These are phyloP conservation scores for Rhinolophus sinicus DNA, from an alignment of 2,113 vertebrate genomes.

Conservation along the genomic window DNA sequence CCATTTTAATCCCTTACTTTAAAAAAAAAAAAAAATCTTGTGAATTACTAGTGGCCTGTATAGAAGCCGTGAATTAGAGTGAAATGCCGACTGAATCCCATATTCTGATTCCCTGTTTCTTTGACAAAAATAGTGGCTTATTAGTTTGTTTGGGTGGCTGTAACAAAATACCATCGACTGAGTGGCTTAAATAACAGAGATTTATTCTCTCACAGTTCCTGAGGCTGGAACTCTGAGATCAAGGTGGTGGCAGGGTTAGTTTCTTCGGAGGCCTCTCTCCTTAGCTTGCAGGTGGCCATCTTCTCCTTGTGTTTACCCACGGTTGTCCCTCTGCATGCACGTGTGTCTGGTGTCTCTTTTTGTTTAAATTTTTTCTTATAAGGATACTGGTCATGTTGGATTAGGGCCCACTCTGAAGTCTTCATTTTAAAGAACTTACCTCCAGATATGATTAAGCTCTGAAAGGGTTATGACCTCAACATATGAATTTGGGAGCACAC, in stretches of 20 bases:
- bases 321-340: not conserved
- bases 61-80: not conserved
- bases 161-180: not conserved
- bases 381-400: not conserved
- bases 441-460: not conserved
- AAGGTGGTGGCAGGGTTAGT: not conserved
- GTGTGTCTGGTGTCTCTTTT: not conserved
- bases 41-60: not conserved
- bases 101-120: not conserved
- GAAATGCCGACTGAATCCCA: not conserved
- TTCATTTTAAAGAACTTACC: not conserved
- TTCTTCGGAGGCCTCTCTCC: not conserved
- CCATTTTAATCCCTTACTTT: not conserved
- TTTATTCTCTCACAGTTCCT: not conserved
- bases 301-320: not conserved
- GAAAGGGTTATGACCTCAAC: not conserved
- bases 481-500: not conserved
- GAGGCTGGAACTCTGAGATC: not conserved
- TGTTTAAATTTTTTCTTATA: not conserved
- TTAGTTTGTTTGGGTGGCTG: not conserved
- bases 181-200: not conserved
- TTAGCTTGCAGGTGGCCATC: too few relatives aligned
- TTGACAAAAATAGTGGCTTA: not conserved
- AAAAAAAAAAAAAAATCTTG: not conserved
- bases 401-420: not conserved